A percentile compares a stretch with the other conserved stretches of the same genome.
Conservation (phyloP, 1,140 invertebrate species). For the Lepidurus arcticus region DNA sequence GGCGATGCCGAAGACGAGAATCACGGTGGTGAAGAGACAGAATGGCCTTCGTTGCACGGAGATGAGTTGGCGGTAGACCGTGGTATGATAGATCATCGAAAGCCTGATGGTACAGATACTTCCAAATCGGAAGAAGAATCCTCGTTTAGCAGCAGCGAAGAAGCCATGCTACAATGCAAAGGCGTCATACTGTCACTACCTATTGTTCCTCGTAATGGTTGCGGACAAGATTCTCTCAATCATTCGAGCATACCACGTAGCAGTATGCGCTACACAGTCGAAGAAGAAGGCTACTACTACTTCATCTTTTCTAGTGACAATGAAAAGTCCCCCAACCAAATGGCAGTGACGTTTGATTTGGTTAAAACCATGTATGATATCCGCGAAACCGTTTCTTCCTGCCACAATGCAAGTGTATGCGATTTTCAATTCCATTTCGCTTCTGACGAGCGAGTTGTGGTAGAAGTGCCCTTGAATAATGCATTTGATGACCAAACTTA, state of each 20-base stretch:
- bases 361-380: conserved; percentile 63
- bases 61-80: conserved; percentile 60
- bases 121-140: conserved; percentile 69
- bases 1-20: conserved; percentile 51
- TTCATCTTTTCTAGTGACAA: conserved; percentile 77
- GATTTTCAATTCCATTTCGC: conserved; percentile 60
- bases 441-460: conserved; percentile 55
- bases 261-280: conserved; percentile 49
- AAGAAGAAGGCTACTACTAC: conserved; percentile 69
- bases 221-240: conserved; percentile 45
- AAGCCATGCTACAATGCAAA: conserved; percentile 63
- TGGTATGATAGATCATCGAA: conserved; percentile 48
- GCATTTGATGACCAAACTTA: conserved; percentile 58
- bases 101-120: conserved; percentile 52
- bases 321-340: conserved; percentile 49
- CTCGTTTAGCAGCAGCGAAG: conserved; percentile 69
- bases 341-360: conserved; percentile 56
- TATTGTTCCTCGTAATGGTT: conserved; percentile 57
- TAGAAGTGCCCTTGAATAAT: conserved; percentile 40
- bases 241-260: conserved; percentile 1
- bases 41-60: not conserved
- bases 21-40: conserved; percentile 57
- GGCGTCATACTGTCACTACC: conserved; percentile 66
- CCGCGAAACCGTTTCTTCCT: conserved; percentile 45
- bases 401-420: conserved; percentile 57